Conservation (phyloP, 2,888 invertebrate species). For the Pomacea canaliculata region DNA sequence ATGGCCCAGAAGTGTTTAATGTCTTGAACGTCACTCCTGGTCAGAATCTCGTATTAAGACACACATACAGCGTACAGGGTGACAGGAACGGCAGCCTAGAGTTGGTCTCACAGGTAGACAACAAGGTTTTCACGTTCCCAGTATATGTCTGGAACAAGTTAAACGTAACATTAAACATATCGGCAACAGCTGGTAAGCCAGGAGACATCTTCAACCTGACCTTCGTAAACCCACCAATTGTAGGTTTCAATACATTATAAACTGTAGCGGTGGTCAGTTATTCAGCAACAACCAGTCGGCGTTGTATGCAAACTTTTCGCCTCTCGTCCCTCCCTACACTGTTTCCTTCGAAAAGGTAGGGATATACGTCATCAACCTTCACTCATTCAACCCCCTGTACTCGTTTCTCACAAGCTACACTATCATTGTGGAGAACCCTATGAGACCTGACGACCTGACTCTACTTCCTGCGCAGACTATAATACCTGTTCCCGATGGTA, state of each 20-base stretch:
- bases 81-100: not conserved
- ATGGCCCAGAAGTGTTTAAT: not conserved
- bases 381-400: not conserved
- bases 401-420: not conserved
- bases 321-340: not conserved
- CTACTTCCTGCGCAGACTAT: not conserved
- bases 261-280: not conserved
- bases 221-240: not conserved
- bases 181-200: not conserved
- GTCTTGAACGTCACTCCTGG: not conserved
- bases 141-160: not conserved
- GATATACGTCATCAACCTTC: not conserved
- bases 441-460: not conserved
- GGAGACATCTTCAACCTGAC: not conserved
- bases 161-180: not conserved
- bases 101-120: not conserved
- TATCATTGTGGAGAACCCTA: not conserved
- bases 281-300: not conserved
- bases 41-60: not conserved
- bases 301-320: not conserved
- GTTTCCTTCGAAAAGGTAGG: not conserved
- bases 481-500: slow-evolving; percentile 8
- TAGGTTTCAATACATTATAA: not conserved
- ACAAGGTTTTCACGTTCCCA: not conserved
- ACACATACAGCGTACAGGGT: slow-evolving; percentile 1